A percentile compares a stretch with the other conserved stretches of the same genome.
These are phyloP conservation scores for Montipora capitata DNA, from an alignment of 92 coral and sea anemone species.

Conservation along the genomic window DNA sequence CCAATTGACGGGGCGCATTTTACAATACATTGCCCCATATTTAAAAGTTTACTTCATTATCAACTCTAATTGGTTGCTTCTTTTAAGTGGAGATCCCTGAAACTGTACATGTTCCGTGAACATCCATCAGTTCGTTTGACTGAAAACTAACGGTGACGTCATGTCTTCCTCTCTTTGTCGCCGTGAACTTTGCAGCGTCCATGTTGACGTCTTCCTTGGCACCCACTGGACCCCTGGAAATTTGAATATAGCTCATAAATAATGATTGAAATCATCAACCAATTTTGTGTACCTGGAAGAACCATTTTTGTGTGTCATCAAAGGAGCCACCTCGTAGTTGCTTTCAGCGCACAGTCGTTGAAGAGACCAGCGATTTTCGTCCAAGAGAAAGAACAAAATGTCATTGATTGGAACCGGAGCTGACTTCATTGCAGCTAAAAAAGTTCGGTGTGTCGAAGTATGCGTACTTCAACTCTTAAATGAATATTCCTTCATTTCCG, in stretches of 20 bases:
- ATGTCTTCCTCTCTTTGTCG: conserved; percentile 26
- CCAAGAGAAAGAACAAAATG: too few relatives aligned
- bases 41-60: too few relatives aligned
- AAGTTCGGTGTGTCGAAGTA: too few relatives aligned
- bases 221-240: conserved; percentile 48
- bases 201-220: conserved; percentile 14
- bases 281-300: not conserved
- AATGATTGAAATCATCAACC: not conserved
- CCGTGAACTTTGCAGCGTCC: conserved; percentile 24
- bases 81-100: not conserved
- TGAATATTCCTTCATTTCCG: too few relatives aligned
- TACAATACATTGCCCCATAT: too few relatives aligned
- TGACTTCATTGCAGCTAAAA: too few relatives aligned
- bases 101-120: conserved; percentile 27
- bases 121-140: conserved; percentile 26
- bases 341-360: too few relatives aligned
- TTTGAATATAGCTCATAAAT: not conserved
- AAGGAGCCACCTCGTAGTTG: not conserved
- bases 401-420: too few relatives aligned
- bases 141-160: conserved; percentile 31
- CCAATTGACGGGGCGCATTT: too few relatives aligned
- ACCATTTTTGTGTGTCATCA: not conserved
- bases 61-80: too few relatives aligned
- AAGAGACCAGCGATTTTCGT: too few relatives aligned
- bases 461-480: too few relatives aligned